Evolutionary conservation across 2,888 invertebrate genomes (phyloP).

Genomic region (Tetanocera ferruginea): DNA sequence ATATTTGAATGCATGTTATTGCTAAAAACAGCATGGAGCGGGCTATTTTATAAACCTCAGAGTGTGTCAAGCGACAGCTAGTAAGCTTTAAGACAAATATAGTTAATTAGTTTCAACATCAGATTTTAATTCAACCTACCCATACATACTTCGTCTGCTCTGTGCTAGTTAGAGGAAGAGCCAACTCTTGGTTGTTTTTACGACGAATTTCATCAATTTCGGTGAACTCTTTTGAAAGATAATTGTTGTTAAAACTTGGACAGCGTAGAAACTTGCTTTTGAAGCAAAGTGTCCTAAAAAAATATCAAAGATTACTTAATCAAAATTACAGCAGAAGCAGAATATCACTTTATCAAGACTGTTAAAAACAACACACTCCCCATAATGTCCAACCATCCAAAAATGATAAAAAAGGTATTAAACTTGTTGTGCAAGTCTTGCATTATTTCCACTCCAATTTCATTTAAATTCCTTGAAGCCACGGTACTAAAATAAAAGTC

Average conservation of each 20-base stretch:
- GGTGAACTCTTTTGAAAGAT: constrained; percentile 77
- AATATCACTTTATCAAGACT: constrained; percentile 73
- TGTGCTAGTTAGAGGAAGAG: constrained; percentile 77
- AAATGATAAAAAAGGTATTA: constrained; percentile 70
- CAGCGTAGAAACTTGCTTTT: constrained; percentile 79
- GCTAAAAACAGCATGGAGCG: constrained; percentile 73
- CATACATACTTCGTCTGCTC: constrained; percentile 77
- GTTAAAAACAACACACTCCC: constrained; percentile 73
- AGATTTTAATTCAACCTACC: constrained; percentile 65
- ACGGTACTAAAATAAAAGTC: constrained; percentile 74
- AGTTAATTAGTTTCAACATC: not conserved
- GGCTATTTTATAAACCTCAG: constrained; percentile 58
- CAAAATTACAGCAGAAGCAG: not conserved
- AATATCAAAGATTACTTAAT: not conserved
- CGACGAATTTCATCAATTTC: constrained; percentile 76
- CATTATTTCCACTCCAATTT: constrained; percentile 73
- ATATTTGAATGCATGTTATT: constrained; percentile 78
- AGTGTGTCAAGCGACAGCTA: constrained; percentile 57
- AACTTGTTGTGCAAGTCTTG: constrained; percentile 72
- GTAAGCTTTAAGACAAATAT: constrained; percentile 55
- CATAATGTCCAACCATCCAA: constrained; percentile 73
- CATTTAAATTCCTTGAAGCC: constrained; percentile 71
- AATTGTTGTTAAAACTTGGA: constrained; percentile 80
- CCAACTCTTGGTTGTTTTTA: constrained; percentile 74
- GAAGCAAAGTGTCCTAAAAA: constrained; percentile 78